Percentiles rank a stretch among this genome's conserved stretches.
Evolutionary conservation across 2,113 vertebrate species (phyloP).

Genomic region (Cebidichthys violaceus): DNA sequence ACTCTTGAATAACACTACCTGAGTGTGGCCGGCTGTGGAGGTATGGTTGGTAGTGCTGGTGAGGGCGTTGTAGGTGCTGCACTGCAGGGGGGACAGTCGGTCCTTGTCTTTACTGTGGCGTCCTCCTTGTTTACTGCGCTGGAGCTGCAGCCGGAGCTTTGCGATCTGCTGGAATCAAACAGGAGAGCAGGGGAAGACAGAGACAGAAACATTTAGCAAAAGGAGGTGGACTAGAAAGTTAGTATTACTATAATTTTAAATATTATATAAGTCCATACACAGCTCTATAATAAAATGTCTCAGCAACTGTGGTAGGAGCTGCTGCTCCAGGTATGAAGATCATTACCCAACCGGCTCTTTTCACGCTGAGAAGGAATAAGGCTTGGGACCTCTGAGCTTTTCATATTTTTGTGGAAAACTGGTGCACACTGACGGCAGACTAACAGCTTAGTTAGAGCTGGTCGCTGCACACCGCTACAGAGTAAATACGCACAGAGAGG

Average conservation of each 20-base stretch:
- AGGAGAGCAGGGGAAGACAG: not conserved
- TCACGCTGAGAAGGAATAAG: no score
- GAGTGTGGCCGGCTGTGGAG: conserved; percentile 85
- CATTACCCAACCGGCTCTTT: no score
- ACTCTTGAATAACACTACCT: conserved; percentile 76
- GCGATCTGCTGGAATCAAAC: conserved; percentile 84
- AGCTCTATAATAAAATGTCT: not conserved
- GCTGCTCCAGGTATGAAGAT: no score
- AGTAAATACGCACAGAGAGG: no score
- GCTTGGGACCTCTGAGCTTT: no score
- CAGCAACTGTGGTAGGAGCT: no score
- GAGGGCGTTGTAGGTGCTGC: conserved; percentile 83
- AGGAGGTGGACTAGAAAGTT: not conserved
- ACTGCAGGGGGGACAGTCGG: conserved; percentile 86
- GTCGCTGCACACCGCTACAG: no score
- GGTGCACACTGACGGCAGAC: no score
- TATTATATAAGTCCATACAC: not conserved
- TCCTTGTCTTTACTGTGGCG: conserved; percentile 89
- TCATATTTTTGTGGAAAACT: no score
- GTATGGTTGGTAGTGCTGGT: conserved; percentile 85
- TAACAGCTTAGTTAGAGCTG: no score
- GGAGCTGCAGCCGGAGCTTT: conserved; percentile 91
- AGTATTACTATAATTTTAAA: not conserved
- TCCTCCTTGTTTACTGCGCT: conserved; percentile 88
- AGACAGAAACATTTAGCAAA: not conserved